A percentile compares a stretch with the other conserved stretches of the same genome.
These are phyloP conservation scores for Paracanthobrama guichenoti DNA, from an alignment of 2,113 vertebrate species.

Conservation along the genomic window DNA sequence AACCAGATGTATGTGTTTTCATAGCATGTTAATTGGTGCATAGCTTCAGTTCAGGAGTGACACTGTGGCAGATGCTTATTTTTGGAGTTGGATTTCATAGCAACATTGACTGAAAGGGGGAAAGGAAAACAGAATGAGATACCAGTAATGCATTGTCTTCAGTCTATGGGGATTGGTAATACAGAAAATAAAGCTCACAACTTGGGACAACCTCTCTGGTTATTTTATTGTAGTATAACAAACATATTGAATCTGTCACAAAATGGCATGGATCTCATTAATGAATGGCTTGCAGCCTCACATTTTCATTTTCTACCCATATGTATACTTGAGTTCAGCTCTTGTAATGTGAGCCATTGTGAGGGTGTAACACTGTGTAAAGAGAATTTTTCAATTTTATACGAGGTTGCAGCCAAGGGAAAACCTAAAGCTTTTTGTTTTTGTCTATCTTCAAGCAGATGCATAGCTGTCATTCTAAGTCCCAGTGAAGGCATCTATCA, in stretches of 20 bases:
- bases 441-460: conserved; percentile 78
- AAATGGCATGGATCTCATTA: not conserved
- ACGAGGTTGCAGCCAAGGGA: conserved; percentile 60
- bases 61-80: conserved; percentile 16
- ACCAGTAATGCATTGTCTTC: conserved; percentile 26
- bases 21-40: conserved; percentile 11
- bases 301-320: conserved; percentile 39
- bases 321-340: not conserved
- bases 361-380: conserved; percentile 57
- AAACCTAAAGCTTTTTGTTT: conserved; percentile 68
- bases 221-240: conserved; percentile 11
- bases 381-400: conserved; percentile 62
- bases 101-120: not conserved
- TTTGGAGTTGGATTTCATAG: conserved; percentile 5
- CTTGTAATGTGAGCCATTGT: conserved; percentile 48
- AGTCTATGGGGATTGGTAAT: not conserved
- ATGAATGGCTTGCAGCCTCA: conserved; percentile 15
- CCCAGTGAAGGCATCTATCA: conserved; percentile 78
- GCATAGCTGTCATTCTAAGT: conserved; percentile 79
- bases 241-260: conserved; percentile 40
- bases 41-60: conserved; percentile 4
- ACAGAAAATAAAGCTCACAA: conserved; percentile 22
- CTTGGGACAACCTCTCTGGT: conserved; percentile 18
- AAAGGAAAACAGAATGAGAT: conserved; percentile 53
- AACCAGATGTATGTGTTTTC: not conserved